Evolutionary conservation across 2,113 vertebrate species (phyloP).

Genomic region (Poeciliopsis prolifica): DNA sequence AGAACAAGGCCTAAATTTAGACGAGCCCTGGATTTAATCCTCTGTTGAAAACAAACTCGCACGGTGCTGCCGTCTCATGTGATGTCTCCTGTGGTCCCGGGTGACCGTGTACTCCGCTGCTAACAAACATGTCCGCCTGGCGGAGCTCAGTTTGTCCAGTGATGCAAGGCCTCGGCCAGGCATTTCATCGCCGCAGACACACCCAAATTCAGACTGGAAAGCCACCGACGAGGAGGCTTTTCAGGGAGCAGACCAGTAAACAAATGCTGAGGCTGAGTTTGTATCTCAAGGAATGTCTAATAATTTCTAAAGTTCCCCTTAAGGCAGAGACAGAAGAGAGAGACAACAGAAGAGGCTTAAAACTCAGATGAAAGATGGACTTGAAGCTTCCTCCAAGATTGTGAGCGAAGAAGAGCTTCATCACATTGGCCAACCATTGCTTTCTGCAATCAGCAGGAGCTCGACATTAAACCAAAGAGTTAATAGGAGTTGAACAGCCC

Average conservation of each 20-base stretch:
- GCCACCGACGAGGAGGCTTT: neutral
- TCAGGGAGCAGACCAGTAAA: neutral
- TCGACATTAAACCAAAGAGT: too few relatives aligned
- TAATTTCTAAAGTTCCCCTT: neutral
- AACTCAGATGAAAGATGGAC: neutral
- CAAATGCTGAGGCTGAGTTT: neutral
- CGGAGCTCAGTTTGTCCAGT: conserved; percentile 72
- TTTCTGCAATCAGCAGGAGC: neutral
- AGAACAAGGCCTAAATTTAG: conserved; percentile 46
- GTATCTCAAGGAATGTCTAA: neutral
- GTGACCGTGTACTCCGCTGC: conserved; percentile 59
- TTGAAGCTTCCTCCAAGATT: neutral
- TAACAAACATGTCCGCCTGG: conserved; percentile 58
- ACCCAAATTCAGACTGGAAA: conserved; percentile 58
- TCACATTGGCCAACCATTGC: neutral
- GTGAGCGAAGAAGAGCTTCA: neutral
- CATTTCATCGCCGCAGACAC: conserved; percentile 47
- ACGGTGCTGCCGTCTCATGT: conserved; percentile 45
- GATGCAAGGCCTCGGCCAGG: conserved; percentile 41
- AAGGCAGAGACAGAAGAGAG: neutral
- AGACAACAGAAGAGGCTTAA: neutral
- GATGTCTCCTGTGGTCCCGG: conserved; percentile 38
- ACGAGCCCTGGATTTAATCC: conserved; percentile 46
- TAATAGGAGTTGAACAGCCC: neutral
- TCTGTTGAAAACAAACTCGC: conserved; percentile 48